A percentile compares a stretch with the other conserved stretches of the same genome.
These are phyloP conservation scores for Ondatra zibethicus DNA, from an alignment of 2,113 vertebrate species.

Conservation along the genomic window DNA sequence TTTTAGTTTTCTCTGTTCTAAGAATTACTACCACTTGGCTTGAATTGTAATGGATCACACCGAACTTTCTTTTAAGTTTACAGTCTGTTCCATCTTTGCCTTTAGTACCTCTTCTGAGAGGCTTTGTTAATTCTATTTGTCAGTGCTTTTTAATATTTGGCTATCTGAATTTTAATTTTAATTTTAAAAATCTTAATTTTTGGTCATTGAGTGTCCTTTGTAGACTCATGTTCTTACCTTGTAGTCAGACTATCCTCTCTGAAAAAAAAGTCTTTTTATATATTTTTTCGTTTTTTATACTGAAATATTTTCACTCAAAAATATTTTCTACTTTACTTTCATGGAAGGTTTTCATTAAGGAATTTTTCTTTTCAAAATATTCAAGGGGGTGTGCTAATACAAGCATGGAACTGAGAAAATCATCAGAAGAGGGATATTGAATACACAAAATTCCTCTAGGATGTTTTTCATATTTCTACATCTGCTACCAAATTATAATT, in stretches of 20 bases:
- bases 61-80: neutral
- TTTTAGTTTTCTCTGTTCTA: neutral
- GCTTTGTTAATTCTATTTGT: neutral
- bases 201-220: neutral
- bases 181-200: neutral
- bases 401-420: neutral
- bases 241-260: neutral
- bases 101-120: neutral
- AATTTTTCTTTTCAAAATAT: neutral
- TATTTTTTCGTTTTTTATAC: neutral
- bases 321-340: neutral
- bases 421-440: neutral
- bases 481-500: neutral
- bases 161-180: neutral
- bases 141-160: neutral
- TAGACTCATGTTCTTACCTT: neutral
- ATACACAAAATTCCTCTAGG: neutral
- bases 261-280: neutral
- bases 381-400: neutral
- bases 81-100: neutral
- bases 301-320: constrained; percentile 1
- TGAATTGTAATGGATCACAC: neutral
- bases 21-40: neutral
- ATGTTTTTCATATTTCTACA: neutral
- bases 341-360: neutral